phyloP scores from a whole-genome alignment of 2,888 invertebrate genomes.

The Agrilus mali region DNA sequence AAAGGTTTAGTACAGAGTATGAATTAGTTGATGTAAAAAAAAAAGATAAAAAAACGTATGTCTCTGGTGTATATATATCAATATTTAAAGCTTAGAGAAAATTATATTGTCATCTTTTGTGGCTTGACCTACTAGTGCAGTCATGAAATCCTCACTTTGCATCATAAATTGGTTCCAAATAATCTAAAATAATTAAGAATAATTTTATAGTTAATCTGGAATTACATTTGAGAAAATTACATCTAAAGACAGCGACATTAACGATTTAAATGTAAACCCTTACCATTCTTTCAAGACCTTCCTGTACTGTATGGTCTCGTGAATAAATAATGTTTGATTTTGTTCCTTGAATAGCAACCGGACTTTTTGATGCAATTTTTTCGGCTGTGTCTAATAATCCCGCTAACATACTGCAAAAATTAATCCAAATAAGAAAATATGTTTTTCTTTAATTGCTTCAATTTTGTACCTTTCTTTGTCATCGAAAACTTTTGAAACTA shows the following conservation, averaged over 20 bases:
- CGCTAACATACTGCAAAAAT: slow-evolving; percentile 46
- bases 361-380: slow-evolving; percentile 77
- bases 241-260: no score
- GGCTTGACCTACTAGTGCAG: slow-evolving; percentile 63
- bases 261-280: slow-evolving; percentile 34
- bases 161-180: slow-evolving; percentile 73
- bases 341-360: slow-evolving; percentile 87
- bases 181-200: slow-evolving; percentile 43
- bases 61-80: not conserved
- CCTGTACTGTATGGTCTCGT: slow-evolving; percentile 73
- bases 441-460: not conserved
- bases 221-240: no score
- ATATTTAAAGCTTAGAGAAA: slow-evolving; percentile 65
- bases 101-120: slow-evolving; percentile 57
- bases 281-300: slow-evolving; percentile 86
- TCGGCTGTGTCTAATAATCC: slow-evolving; percentile 64
- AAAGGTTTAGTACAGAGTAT: no score
- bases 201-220: no score
- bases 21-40: no score
- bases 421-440: slow-evolving; percentile 11
- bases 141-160: slow-evolving; percentile 80
- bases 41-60: no score
- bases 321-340: slow-evolving; percentile 78
- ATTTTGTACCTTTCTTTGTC: slow-evolving; percentile 54
- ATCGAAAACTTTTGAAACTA: slow-evolving; percentile 66